Evolutionary conservation across 1,140 invertebrate genomes (phyloP), one percentile per base, ranked within the genome.

Genomic region (Streblospio benedicti): DNA sequence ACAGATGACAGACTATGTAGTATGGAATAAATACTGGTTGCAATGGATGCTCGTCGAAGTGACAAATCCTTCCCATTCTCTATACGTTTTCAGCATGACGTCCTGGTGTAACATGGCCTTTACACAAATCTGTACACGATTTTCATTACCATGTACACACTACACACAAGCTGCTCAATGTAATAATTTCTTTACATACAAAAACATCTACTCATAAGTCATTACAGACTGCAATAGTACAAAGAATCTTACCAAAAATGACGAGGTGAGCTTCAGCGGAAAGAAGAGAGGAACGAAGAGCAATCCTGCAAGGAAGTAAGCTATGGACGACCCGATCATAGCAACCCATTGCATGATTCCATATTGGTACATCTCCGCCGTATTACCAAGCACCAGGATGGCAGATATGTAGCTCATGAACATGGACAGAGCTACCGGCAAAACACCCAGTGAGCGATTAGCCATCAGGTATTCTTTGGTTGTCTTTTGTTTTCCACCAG

Each of bases 201-300:
- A n/a, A n/a, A n/a, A n/a, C n/a, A n/a, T n/a, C n/a, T n/a, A n/a
- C n/a, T n/a, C n/a, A n/a, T n/a, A n/a, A n/a, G n/a, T n/a, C n/a
- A n/a, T n/a, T n/a, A n/a, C n/a, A n/a, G n/a, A n/a, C n/a, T n/a
- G n/a, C n/a, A n/a, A n/a, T n/a, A n/a, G n/a, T n/a, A n/a, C n/a
- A n/a, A n/a, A n/a, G n/a, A n/a, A n/a, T n/a, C 52, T 35, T 3
- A 55, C 55, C 41, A 44, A 35, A 28, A 44, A 57, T 57, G 55
- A 57, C 12, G 38, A 44, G 4, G 41, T 57, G 55, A 57, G 38
- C 20, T 45, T 41, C n/a, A 57, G 55, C 25, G 27, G 23, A 23
- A 44, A 57, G 38, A 57, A 57, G 18, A 57, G 25, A 5, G 55
- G 55, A 6, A 47, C 55, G 38, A 57, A 33, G 23, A 57, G 25